Conservation (phyloP, 1,140 invertebrate genomes). For the Drosophila lowei region DNA sequence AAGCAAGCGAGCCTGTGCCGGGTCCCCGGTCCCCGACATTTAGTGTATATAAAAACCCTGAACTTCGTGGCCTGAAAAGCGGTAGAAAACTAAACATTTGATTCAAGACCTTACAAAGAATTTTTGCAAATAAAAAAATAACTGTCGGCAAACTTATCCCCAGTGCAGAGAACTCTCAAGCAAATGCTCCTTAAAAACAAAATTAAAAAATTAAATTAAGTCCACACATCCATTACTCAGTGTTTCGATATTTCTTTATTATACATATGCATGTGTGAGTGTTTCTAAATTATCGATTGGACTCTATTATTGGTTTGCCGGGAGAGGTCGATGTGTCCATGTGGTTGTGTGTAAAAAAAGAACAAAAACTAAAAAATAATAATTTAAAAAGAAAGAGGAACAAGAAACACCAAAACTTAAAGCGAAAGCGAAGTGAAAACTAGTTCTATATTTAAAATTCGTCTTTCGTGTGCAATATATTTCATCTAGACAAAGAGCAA, state of each 20-base stretch:
- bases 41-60: slow-evolving; percentile 28
- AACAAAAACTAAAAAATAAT: slow-evolving; percentile 20
- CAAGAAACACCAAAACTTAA: slow-evolving; percentile 14
- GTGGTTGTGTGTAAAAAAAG: slow-evolving; percentile 65
- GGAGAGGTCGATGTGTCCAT: slow-evolving; percentile 54
- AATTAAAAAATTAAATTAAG: slow-evolving; percentile 1
- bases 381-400: slow-evolving; percentile 5
- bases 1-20: not conserved
- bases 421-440: slow-evolving; percentile 15
- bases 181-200: not conserved
- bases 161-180: not conserved
- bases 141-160: slow-evolving; percentile 45
- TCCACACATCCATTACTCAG: slow-evolving; percentile 4
- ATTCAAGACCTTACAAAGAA: slow-evolving; percentile 9
- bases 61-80: slow-evolving; percentile 20
- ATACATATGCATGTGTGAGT: slow-evolving; percentile 3
- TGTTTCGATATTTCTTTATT: slow-evolving; percentile 17
- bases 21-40: not conserved
- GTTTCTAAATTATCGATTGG: not conserved
- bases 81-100: not conserved
- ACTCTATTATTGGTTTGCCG: slow-evolving; percentile 53
- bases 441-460: slow-evolving; percentile 42
- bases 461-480: slow-evolving; percentile 52
- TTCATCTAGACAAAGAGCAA: slow-evolving; percentile 32
- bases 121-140: slow-evolving; percentile 22